Conservation (phyloP, 2,113 vertebrate species). For the Fukomys damarensis region DNA sequence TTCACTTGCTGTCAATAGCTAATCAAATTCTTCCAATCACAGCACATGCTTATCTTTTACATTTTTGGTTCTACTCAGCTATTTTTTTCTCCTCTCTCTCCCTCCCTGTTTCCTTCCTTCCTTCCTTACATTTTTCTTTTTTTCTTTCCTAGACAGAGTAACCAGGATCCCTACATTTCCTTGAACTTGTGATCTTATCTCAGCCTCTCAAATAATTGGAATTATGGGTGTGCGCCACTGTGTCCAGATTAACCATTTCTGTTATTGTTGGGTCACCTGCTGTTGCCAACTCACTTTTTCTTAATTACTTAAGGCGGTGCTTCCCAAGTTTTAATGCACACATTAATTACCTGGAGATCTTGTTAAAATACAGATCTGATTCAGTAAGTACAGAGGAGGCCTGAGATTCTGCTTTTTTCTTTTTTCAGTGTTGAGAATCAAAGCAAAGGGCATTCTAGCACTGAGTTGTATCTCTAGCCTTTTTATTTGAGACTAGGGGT, state of each 20-base stretch:
- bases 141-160: background rate
- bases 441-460: background rate
- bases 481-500: background rate
- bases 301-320: background rate
- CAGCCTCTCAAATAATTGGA: background rate
- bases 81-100: background rate
- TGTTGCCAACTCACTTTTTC: constrained; percentile 3
- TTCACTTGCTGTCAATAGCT: background rate
- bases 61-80: background rate
- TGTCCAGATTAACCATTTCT: background rate
- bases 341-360: background rate
- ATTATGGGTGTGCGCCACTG: background rate
- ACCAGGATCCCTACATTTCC: background rate
- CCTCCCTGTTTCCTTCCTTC: background rate
- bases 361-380: constrained; percentile 32
- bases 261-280: background rate
- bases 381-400: background rate
- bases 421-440: background rate
- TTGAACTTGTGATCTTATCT: background rate
- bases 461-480: background rate
- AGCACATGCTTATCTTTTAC: background rate
- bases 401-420: background rate
- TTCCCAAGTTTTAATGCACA: background rate
- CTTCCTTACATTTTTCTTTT: fast-evolving
- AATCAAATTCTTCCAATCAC: background rate